Base-by-base conservation (phyloP, 2,113 vertebrate species). In the Lynx canadensis region DNA sequence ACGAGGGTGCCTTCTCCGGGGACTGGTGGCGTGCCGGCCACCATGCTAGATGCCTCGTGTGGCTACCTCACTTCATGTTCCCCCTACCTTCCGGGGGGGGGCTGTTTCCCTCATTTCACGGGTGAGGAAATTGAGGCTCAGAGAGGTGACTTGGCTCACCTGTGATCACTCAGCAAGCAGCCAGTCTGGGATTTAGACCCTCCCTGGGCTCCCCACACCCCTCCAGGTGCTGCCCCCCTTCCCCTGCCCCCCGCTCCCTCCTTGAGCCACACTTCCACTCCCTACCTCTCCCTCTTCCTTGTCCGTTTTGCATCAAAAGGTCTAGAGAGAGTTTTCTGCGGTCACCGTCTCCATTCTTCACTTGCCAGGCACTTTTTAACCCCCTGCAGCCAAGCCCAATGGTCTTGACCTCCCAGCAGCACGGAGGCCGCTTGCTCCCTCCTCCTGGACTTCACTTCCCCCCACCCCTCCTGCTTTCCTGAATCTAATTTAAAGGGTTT, bases 231-330 rank as follows among this genome's bases (percentile, higher is more conserved):
- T 21, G 5, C 7, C 27, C 6, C 1, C n/a, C 27, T 11, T 6
- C 65, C 18, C 66, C 65, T 23, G 1, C 29, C 33, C 79, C 5
- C 13, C 12, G 1, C 19, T 6, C 23, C 14, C 18, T 36, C n/a
- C 16, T 27, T 1, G 13, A 23, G 4, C 5, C 2, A 2, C 3
- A 0, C 10, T 11, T 10, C 4, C 16, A 14, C 14, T 19, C 29
- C 5, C 5, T 18, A 19, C 4, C 38, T 36, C 48, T 52, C 71
- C 63, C 41, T 92, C 14, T 25, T 73, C 33, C 71, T 78, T 7
- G 1, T 63, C 89, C 66, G 0, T 66, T 50, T 69, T n/a, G 57
- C 91, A 85, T 31, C 29, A 23, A 0, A 86, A 92, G 55, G 15
- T 74, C 36, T 36, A n/a, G 60, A 91, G 83, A 76, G 50, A 52